These are phyloP conservation scores for Mobula birostris DNA, from an alignment of 2,113 vertebrate genomes.

Conservation along the genomic window DNA sequence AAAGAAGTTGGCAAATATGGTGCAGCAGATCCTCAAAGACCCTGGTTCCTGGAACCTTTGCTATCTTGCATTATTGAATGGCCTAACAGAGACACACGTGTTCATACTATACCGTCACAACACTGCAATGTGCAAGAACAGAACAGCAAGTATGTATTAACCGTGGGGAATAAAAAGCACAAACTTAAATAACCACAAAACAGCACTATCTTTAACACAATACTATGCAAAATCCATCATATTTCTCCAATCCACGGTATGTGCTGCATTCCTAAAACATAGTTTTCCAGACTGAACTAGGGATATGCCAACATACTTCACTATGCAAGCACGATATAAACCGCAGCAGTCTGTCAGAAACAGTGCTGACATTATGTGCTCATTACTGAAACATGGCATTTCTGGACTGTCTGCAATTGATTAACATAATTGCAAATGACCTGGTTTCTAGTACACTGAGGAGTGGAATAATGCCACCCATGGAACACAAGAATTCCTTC, in stretches of 20 bases:
- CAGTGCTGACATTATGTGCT: slow-evolving; percentile 35
- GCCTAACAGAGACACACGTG: background rate
- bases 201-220: background rate
- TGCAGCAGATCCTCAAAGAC: background rate
- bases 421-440: slow-evolving; percentile 37
- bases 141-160: background rate
- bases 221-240: background rate
- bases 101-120: background rate
- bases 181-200: background rate
- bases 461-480: slow-evolving; percentile 1
- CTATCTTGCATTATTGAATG: background rate
- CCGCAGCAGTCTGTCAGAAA: background rate
- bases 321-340: slow-evolving; percentile 25
- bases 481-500: slow-evolving; percentile 15
- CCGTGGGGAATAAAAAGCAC: background rate
- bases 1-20: background rate
- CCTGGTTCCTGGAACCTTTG: background rate
- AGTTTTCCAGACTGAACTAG: slow-evolving; percentile 11
- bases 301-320: slow-evolving; percentile 2
- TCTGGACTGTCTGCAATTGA: slow-evolving; percentile 33
- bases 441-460: slow-evolving; percentile 25
- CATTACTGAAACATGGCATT: slow-evolving; percentile 37
- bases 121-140: background rate
- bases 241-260: background rate
- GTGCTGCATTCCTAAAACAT: background rate